phyloP scores from a whole-genome alignment of 2,797 vertebrate species.

The Halcyon badia region DNA sequence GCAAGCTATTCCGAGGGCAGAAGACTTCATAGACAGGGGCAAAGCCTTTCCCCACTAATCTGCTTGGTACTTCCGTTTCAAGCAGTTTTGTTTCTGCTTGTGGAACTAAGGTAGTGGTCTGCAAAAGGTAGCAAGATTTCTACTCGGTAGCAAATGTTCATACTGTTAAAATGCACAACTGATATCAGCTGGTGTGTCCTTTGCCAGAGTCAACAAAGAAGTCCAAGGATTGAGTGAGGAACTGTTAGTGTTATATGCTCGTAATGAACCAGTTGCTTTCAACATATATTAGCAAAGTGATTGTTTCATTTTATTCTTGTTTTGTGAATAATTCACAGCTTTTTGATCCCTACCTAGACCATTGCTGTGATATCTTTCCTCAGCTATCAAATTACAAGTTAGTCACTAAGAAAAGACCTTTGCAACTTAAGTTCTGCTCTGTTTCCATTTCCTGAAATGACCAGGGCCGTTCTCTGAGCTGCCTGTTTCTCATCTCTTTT shows the following conservation, averaged over 20 bases:
- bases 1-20: neutral
- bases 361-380: neutral
- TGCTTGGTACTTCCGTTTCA: neutral
- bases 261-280: neutral
- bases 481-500: constrained; percentile 46
- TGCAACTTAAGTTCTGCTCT: neutral
- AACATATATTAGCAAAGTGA: neutral
- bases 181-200: neutral
- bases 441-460: neutral
- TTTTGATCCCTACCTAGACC: neutral
- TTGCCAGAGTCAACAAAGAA: neutral
- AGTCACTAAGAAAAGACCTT: neutral
- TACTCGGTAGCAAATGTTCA: neutral
- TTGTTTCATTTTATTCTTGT: neutral
- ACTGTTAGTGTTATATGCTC: neutral
- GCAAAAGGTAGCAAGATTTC: neutral
- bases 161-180: neutral
- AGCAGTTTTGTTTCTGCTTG: neutral
- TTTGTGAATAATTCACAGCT: neutral
- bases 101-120: neutral
- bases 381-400: neutral
- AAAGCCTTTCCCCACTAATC: neutral
- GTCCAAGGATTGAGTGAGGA: neutral
- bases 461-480: neutral
- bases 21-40: neutral